Evolutionary conservation across 2,113 vertebrate genomes (phyloP).

Genomic region (Leptosomus discolor): DNA sequence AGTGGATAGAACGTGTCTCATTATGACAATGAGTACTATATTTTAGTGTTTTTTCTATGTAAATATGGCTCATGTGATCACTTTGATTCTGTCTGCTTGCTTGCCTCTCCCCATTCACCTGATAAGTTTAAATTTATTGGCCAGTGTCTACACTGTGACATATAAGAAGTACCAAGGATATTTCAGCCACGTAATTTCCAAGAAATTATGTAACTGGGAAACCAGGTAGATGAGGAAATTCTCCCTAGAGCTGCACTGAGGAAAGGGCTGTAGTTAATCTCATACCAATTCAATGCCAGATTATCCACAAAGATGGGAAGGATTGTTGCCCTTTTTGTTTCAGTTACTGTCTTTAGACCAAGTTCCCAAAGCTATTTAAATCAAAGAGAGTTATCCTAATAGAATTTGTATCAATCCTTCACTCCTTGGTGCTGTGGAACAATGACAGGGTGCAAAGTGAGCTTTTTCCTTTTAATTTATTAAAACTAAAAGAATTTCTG

Average conservation of each 20-base stretch:
- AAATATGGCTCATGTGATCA: background rate
- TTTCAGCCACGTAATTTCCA: background rate
- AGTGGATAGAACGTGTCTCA: background rate
- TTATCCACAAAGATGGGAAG: background rate
- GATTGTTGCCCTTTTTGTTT: background rate
- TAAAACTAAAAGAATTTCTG: background rate
- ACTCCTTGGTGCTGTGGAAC: background rate
- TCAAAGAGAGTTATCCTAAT: background rate
- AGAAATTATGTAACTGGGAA: background rate
- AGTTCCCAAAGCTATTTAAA: background rate
- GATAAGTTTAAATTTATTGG: background rate
- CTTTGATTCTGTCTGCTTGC: background rate
- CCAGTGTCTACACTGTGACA: background rate
- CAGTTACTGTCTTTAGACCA: background rate
- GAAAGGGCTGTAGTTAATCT: background rate
- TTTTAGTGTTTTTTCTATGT: background rate
- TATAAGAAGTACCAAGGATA: background rate
- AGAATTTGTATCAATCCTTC: background rate
- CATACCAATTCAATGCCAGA: background rate
- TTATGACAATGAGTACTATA: background rate
- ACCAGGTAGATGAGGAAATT: background rate
- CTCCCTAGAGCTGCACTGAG: background rate
- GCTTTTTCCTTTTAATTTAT: background rate
- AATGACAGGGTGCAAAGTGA: background rate
- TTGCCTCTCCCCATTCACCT: background rate